A percentile compares a stretch with the other conserved stretches of the same genome.
Evolutionary conservation across 2,888 invertebrate species (phyloP).

Genomic region (Gari tellinella): DNA sequence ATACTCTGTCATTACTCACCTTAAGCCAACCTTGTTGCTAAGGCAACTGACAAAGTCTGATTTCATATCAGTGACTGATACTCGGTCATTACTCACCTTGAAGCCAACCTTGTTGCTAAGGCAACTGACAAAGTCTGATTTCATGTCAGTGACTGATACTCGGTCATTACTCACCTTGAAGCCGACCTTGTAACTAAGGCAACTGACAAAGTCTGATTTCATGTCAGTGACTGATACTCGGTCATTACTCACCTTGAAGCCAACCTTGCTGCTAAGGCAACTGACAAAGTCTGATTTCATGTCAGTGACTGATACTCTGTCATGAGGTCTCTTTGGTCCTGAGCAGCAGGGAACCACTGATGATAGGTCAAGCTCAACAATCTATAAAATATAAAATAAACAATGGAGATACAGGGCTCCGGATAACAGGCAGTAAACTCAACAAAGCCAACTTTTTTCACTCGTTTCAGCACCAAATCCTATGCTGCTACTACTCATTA

Average conservation of each 20-base stretch:
- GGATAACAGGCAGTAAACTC: too few species aligned
- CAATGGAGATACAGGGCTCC: too few species aligned
- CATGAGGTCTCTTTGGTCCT: conserved; percentile 98
- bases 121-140: conserved; percentile 94
- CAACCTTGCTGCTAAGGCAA: conserved; percentile 92
- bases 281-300: conserved; percentile 95
- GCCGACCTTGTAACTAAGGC: too few species aligned
- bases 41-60: conserved; percentile 94
- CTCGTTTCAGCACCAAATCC: too few species aligned
- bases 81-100: conserved; percentile 98
- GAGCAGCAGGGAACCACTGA: conserved; percentile 97
- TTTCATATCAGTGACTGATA: conserved; percentile 95
- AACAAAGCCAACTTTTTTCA: too few species aligned
- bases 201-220: conserved; percentile 94
- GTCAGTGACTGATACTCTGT: conserved; percentile 94
- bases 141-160: conserved; percentile 95
- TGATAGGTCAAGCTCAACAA: conserved; percentile 92
- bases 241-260: conserved; percentile 89
- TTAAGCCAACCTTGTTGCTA: conserved; percentile 96
- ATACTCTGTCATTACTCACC: conserved; percentile 97
- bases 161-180: conserved; percentile 91
- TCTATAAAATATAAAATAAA: conserved; percentile 88
- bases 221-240: conserved; percentile 95
- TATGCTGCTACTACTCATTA: too few species aligned
- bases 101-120: too few species aligned